Evolutionary conservation across 2,888 invertebrate genomes (phyloP).

Genomic region (Leptarthrus brevirostris): DNA sequence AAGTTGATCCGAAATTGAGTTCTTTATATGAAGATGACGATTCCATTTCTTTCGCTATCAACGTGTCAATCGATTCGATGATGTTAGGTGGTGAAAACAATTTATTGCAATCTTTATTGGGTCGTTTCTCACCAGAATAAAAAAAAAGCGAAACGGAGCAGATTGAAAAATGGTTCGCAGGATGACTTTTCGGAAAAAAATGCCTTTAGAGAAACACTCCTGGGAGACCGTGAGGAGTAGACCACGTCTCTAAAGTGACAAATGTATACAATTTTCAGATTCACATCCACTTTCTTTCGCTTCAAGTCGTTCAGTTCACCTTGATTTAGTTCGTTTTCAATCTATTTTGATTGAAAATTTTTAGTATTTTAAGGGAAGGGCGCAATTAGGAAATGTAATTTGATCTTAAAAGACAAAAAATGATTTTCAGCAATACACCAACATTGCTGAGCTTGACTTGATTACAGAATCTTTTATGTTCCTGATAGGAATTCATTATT

Average conservation of each 20-base stretch:
- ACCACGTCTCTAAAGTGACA: conserved; percentile 25
- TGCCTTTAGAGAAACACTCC: conserved; percentile 24
- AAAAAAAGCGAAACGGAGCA: conserved; percentile 17
- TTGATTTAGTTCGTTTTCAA: conserved; percentile 14
- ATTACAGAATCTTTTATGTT: too few relatives aligned
- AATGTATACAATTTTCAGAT: conserved; percentile 36
- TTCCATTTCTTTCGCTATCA: conserved; percentile 52
- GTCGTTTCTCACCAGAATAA: conserved; percentile 44
- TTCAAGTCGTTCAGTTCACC: conserved; percentile 26
- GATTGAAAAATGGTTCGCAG: conserved; percentile 41
- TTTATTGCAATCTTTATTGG: conserved; percentile 46
- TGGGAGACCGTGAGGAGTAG: conserved; percentile 6
- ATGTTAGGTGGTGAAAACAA: conserved; percentile 43
- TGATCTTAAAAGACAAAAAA: too few relatives aligned
- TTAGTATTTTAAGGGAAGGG: too few relatives aligned
- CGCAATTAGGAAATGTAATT: too few relatives aligned
- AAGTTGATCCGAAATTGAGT: conserved; percentile 48
- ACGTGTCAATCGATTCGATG: conserved; percentile 41
- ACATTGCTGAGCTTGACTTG: too few relatives aligned
- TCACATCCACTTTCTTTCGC: conserved; percentile 21
- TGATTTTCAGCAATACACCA: too few relatives aligned
- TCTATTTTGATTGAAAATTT: not conserved
- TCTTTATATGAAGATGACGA: conserved; percentile 52
- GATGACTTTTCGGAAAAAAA: conserved; percentile 38
- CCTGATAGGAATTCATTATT: too few relatives aligned